These are phyloP conservation scores for Plecturocebus donacophilus DNA, from an alignment of 2,113 vertebrate genomes.

Conservation along the genomic window DNA sequence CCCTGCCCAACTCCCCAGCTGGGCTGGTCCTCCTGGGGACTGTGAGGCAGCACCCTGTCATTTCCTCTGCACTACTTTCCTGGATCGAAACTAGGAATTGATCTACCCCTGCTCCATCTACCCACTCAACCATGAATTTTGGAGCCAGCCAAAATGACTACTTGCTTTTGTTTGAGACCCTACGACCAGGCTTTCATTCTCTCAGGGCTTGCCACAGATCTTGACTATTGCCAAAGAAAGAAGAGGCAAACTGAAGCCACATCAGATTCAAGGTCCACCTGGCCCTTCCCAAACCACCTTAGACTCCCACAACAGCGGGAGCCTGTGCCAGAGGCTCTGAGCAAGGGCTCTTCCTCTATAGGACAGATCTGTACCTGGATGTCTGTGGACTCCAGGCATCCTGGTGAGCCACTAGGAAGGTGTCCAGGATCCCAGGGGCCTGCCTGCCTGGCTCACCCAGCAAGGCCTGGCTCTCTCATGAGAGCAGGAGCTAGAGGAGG, in stretches of 20 bases:
- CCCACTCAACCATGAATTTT: accelerated
- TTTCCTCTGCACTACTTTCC: neutral
- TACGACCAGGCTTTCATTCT: neutral
- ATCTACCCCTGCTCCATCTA: neutral
- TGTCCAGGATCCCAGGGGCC: neutral
- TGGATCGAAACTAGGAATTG: no score
- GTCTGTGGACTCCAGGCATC: neutral
- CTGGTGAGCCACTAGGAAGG: neutral
- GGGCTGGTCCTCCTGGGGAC: accelerated
- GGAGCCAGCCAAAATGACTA: no score
- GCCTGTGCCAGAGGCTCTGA: neutral
- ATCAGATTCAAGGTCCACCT: neutral
- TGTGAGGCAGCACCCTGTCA: neutral
- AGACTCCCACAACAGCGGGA: neutral
- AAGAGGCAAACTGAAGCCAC: neutral
- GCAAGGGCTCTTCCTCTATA: neutral
- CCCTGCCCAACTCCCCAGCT: accelerated
- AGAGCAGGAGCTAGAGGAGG: neutral
- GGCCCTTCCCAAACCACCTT: neutral
- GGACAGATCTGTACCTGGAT: neutral
- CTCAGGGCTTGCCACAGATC: neutral
- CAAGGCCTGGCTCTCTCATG: neutral
- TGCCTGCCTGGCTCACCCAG: neutral
- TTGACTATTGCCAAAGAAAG: neutral
- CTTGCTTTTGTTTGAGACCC: neutral